Base-by-base conservation (phyloP, 2,113 vertebrate species). In the Helogale parvula region DNA sequence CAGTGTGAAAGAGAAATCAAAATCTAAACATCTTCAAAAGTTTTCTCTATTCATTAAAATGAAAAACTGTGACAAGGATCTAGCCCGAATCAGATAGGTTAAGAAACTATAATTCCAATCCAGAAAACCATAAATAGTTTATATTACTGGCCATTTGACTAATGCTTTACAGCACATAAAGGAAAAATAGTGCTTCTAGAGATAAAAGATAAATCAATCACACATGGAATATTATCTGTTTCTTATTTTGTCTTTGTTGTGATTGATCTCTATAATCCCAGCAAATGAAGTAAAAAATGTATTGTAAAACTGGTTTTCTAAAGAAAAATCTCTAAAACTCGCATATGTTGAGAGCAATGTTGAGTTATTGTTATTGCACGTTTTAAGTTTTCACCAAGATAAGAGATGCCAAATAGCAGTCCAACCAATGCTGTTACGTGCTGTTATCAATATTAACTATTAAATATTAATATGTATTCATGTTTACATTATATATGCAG, bases 41-140 rank as follows among this genome's bases (percentile, higher is more conserved):
- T 90, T 89, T 94, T 76, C 82, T 97, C 57, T 93, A 31, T 63
- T 98, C 87, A 96, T 97, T 97, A 95, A 97, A 97, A 96, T 83
- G 83, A 96, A 93, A 97, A 91, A 93, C 60, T 45, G 35, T 93
- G 93, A 82, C 90, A 94, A 92, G 10, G 17, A 85, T 92, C 95
- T 57, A 90, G 45, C 52, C 60, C 93, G 81, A 88, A 96, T 97
- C 45, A 88, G 45, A 94, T 45, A 93, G 87, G 41, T 96, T 84
- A 96, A 90, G 57, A 96, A 88, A 92, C 65, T 92, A 33, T 97
- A 96, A 93, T 93, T 97, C 65, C 54, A 85, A 86, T 45, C 31
- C 60, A 96, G 45, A 97, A 93, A 93, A 93, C 57, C 60, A 79
- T 92, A 90, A 96, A 96, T 80, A 76, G 27, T 97, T 93, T 90